Evolutionary conservation across 2,888 invertebrate genomes (phyloP), one percentile per base, ranked within the genome.

Genomic region (Lasius fuliginosus): DNA sequence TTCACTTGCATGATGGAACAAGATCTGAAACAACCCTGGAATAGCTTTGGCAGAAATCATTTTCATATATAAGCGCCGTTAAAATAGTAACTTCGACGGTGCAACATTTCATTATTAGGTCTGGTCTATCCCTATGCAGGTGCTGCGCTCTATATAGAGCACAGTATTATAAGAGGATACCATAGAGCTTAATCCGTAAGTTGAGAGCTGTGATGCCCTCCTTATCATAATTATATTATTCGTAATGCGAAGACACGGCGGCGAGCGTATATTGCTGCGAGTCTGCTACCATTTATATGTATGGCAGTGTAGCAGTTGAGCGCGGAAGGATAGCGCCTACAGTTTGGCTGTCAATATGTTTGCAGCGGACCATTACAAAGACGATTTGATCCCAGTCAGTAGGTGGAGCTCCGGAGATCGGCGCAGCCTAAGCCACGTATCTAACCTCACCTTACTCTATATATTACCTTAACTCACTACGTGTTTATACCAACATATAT

Each of bases 391-490:
- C 94, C 94, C 94, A 94, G 94, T 94, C 95, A 94, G 92, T 95
- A 95, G 95, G 95, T 95, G 95, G 95, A 95, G 94, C 94, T 94
- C 92, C 90, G 94, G 93, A 94, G 94, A 94, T 92, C 94, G 94
- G 94, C 93, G 94, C 95, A 94, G 94, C 94, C 93, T 93, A 94
- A 95, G 94, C 95, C 95, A 95, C 95, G 95, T 95, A 95, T 95
- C 95, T 95, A 94, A 94, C 94, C 94, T 94, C 94, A 94, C 94
- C 94, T 94, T 95, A 92, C 94, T 94, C 94, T 95, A 94, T 95
- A 94, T 94, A 94, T 94, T 94, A 94, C 93, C 93, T 93, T 94
- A 94, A 94, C 92, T 94, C 94, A 94, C 94, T 94, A 94, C 94
- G 93, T 94, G 93, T 94, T 93, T 94, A 93, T 93, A 92, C 92